Base-by-base conservation (phyloP, 2,113 vertebrate species). In the Bubo bubo region DNA sequence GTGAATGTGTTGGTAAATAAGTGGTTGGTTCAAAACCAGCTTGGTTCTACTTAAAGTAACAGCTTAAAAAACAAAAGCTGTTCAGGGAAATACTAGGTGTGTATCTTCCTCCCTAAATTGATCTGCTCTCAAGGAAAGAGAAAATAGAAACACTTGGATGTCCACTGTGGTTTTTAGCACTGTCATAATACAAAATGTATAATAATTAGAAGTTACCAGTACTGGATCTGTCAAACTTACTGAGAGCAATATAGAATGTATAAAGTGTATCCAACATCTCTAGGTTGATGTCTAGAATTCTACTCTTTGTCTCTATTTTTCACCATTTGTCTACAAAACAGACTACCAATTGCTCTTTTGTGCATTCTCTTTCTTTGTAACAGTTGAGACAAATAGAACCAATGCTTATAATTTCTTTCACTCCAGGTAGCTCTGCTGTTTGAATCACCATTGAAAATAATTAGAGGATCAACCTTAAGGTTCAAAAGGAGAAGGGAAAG, bases 31-130 rank as follows among this genome's bases (percentile, higher is more conserved):
- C 30, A 88, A 84, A 72, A 63, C 3, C 5, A 76, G 24, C 8
- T 83, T 70, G 8, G 4, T 22, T 74, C 35, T 60, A 70, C 18
- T 52, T 76, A 37, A 56, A 76, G 10, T 43, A 47, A 56, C 34
- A 75, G 9, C 13, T 49, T 53, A 88, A 76, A 5, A 43, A 66
- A 19, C 18, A 53, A 49, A 47, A 68, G 14, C 10, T 64, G 12
- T 67, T 81, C 27, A 34, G 16, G 45, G 49, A 85, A 91, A 88
- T 20, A 23, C 4, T 28, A 15, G 11, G 6, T 16, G 4, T 43
- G 4, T 59, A 14, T 63, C 7, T 81, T 67, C 2, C 3, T 8
- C 28, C 27, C 13, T 43, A 14, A 75, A 68, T 0, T 12, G 18
- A 24, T 53, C 21, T 28, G 16, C 16, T 72, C 8, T 20, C 32